phyloP scores from a whole-genome alignment of 2,797 vertebrate genomes.

The Enteromius argenteus region DNA sequence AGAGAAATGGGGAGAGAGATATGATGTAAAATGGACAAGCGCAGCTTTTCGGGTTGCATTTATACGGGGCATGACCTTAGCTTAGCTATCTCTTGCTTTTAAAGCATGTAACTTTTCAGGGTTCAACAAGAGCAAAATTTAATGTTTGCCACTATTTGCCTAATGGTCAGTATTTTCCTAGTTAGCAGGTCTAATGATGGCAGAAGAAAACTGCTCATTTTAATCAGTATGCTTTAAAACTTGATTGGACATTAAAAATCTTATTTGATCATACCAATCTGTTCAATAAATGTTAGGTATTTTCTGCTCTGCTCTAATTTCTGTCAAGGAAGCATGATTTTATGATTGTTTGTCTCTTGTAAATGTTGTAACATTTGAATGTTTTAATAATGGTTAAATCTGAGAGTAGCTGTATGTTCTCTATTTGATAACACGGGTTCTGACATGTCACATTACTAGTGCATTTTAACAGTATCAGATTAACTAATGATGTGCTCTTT shows the following conservation, averaged over 20 bases:
- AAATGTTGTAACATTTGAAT: conserved; percentile 2
- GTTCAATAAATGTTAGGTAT: background rate
- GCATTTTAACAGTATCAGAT: background rate
- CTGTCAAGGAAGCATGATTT: background rate
- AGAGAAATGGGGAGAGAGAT: conserved; percentile 5
- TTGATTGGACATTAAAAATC: background rate
- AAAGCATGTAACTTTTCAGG: background rate
- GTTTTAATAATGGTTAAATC: background rate
- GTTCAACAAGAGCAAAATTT: background rate
- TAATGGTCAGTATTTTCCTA: background rate
- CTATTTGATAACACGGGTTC: background rate
- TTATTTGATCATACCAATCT: background rate
- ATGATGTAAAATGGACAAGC: background rate
- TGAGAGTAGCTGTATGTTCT: background rate
- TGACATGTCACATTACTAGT: background rate
- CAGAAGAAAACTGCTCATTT: background rate
- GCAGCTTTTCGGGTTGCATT: background rate
- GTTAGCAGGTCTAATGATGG: background rate
- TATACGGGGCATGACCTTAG: background rate
- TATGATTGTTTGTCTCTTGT: background rate
- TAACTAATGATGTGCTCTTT: background rate
- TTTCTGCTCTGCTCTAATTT: background rate
- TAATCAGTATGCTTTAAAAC: background rate
- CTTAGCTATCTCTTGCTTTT: background rate
- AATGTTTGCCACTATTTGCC: conserved; percentile 9